Percentiles rank a stretch among this genome's conserved stretches.
These are phyloP conservation scores for Indicator indicator DNA, from an alignment of 2,113 vertebrate species.

Conservation along the genomic window DNA sequence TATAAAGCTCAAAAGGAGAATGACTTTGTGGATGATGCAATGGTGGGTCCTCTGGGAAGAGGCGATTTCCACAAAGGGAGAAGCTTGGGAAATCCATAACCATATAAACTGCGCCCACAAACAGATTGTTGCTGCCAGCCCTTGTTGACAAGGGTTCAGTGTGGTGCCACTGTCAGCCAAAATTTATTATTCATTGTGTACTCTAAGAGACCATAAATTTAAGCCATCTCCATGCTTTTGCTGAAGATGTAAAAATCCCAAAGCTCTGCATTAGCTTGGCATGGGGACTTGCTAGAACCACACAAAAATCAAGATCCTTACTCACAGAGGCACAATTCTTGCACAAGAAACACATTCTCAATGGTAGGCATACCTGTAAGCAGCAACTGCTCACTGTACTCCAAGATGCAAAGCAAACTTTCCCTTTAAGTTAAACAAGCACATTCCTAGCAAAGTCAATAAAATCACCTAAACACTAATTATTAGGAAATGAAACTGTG, in stretches of 20 bases:
- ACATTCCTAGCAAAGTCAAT: background rate
- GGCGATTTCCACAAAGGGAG: background rate
- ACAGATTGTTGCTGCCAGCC: background rate
- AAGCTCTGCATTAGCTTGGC: background rate
- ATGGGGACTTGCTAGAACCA: background rate
- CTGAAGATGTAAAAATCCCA: background rate
- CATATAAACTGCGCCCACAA: no score
- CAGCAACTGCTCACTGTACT: background rate
- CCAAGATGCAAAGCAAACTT: background rate
- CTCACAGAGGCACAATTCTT: background rate
- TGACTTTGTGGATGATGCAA: background rate
- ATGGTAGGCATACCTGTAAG: accelerated
- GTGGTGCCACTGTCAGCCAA: background rate
- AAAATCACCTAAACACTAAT: background rate
- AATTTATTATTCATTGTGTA: background rate
- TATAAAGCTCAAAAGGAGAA: background rate
- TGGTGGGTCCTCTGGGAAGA: background rate
- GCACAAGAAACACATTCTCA: background rate
- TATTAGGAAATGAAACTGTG: background rate
- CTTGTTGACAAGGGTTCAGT: background rate
- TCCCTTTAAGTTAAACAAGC: background rate
- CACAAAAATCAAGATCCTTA: accelerated
- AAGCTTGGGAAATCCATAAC: background rate
- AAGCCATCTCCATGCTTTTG: background rate
- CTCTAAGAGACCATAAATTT: background rate